Evolutionary conservation across 2,113 vertebrate species (phyloP), one percentile per base, ranked within the genome.

Genomic region (Felis catus): DNA sequence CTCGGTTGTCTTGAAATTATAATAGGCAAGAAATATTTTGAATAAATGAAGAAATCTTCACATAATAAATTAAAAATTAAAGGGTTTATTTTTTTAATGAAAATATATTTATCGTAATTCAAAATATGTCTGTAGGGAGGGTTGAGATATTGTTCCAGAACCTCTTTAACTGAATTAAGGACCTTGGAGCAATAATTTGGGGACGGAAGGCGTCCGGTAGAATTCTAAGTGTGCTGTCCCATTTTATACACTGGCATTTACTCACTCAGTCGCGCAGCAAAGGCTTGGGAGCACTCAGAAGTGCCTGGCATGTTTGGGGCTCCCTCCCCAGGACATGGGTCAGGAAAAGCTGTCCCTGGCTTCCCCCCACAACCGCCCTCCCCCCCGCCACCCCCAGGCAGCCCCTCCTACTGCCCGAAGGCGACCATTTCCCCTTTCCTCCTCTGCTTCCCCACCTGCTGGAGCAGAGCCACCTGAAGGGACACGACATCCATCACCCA

Each of bases 401-500:
- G 7, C 31, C 9, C n/a, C 18, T 5, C 5, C 27, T 23, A 1
- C 0, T 12, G 29, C 5, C 0, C 13, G 29, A 29, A 23, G 0
- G 8, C 4, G 9, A 27, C 11, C 14, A 7, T 7, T 1, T n/a
- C 16, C 74, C 23, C 41, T 3, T 39, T 51, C 55, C n/a, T 7
- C 18, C 36, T 29, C 48, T 4, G 12, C 18, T 6, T 12, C 27
- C 61, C 25, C 61, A n/a, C 0, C 15, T 45, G 58, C 79, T 18
- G 16, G 71, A 21, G 5, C 10, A 25, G 36, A 81, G 45, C 58
- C 68, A 27, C 3, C 12, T 7, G 16, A 74, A 41, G 10, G 48
- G 19, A 5, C 45, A 55, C 10, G 2, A 5, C 70, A 27, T 7
- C 39, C 70, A 27, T 10, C 39, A 71, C 41, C 53, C 15, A 6